Percentiles rank a stretch among this genome's conserved stretches.
These are phyloP conservation scores for Chiroxiphia lanceolata DNA, from an alignment of 2,797 vertebrate genomes.

Conservation along the genomic window DNA sequence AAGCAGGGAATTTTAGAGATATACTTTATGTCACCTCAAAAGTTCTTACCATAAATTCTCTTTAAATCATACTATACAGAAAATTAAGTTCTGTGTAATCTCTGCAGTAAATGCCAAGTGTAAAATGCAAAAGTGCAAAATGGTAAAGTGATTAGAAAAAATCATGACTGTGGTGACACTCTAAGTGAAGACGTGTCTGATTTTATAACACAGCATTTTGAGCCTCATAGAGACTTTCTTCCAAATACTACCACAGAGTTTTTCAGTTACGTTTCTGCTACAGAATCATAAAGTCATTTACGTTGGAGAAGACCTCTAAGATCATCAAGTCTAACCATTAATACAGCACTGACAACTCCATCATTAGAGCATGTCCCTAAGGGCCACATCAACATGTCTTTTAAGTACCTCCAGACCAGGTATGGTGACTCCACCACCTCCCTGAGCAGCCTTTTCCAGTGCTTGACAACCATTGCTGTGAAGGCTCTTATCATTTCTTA, in stretches of 20 bases:
- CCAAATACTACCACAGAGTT: background rate
- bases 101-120: background rate
- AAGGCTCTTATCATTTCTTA: background rate
- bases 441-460: background rate
- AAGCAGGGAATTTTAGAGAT: background rate
- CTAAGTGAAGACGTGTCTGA: background rate
- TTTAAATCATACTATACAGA: background rate
- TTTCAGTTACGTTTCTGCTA: background rate
- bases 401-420: background rate
- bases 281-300: background rate
- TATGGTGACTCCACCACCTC: background rate
- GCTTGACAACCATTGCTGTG: background rate
- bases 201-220: background rate
- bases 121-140: background rate
- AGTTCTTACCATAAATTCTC: background rate
- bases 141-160: background rate
- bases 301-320: background rate
- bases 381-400: background rate
- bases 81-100: background rate
- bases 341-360: background rate
- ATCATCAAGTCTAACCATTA: background rate
- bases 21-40: background rate
- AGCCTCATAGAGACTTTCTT: background rate
- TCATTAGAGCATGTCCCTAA: background rate
- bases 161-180: background rate